Conservation (phyloP, 2,797 vertebrate genomes). For the Notamacropus eugenii region DNA sequence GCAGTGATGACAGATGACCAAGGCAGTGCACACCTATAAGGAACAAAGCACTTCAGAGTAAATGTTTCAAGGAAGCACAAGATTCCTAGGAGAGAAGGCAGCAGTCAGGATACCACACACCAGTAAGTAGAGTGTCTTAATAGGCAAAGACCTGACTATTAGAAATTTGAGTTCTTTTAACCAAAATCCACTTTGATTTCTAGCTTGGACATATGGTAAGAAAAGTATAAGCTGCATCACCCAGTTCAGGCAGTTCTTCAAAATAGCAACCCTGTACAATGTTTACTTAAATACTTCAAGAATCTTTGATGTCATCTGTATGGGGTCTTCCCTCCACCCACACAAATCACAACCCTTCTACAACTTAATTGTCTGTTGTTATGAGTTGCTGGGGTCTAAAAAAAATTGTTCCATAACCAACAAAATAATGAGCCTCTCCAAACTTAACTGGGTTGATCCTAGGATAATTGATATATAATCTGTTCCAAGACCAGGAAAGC, state of each 20-base stretch:
- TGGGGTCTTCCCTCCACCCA: background rate
- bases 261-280: constrained; percentile 21
- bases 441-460: background rate
- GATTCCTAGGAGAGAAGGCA: constrained; percentile 27
- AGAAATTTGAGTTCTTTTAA: constrained; percentile 1
- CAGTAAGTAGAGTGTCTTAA: background rate
- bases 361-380: constrained; percentile 2
- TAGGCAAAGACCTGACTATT: background rate
- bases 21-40: background rate
- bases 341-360: background rate
- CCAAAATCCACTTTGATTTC: background rate
- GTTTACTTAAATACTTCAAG: constrained; percentile 23
- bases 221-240: background rate
- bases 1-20: background rate
- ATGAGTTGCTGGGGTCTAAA: background rate
- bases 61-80: constrained; percentile 17
- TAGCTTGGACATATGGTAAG: background rate
- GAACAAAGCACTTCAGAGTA: background rate
- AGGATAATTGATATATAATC: background rate
- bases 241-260: too few species aligned
- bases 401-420: background rate
- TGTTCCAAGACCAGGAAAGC: too few species aligned
- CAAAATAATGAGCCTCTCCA: background rate
- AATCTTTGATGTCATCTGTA: background rate
- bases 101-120: background rate